Conservation (phyloP, 2,797 vertebrate species). For the Semotilus atromaculatus region DNA sequence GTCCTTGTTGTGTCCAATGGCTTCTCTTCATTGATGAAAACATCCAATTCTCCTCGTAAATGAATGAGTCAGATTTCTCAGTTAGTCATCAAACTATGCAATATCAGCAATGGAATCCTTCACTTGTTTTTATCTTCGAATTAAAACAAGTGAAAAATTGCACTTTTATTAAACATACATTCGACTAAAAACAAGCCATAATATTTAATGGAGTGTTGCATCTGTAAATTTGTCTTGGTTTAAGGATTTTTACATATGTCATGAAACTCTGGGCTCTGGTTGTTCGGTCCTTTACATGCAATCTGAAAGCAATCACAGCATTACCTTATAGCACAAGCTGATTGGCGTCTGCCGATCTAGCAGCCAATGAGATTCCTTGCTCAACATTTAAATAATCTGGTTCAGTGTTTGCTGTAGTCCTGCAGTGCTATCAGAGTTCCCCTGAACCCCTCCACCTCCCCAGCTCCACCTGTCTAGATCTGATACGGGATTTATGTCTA, state of each 20-base stretch:
- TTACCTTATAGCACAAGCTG: neutral
- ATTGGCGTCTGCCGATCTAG: neutral
- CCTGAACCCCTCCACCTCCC: no score
- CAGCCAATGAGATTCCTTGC: neutral
- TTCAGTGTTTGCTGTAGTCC: no score
- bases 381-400: no score
- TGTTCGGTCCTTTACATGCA: neutral
- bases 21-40: neutral
- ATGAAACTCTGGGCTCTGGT: no score
- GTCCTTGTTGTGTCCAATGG: slow-evolving; percentile 5
- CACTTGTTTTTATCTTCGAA: neutral
- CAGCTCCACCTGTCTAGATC: no score
- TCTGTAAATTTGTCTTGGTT: neutral
- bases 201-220: no score
- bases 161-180: neutral
- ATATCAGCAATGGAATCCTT: neutral
- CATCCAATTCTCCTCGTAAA: neutral
- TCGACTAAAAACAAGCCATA: no score
- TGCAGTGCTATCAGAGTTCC: no score
- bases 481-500: no score
- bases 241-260: neutral
- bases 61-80: neutral
- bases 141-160: neutral
- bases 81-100: neutral
- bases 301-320: neutral